Evolutionary conservation across 2,888 invertebrate genomes (phyloP), one percentile per base, ranked within the genome.

Genomic region (Lasioglossum figueresi): DNA sequence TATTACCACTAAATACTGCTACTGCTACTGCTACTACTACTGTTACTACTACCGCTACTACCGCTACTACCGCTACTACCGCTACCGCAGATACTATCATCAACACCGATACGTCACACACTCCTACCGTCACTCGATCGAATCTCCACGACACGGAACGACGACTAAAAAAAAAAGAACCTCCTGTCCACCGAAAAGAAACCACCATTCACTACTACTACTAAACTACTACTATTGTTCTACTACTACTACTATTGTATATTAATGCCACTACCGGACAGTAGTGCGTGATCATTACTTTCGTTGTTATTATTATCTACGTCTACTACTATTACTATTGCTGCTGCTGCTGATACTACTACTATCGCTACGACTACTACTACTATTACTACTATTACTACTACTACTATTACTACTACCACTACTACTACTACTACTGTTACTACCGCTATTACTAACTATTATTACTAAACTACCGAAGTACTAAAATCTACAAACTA

Each of bases 331-430:
- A 85, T 63, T 79, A 80, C 84, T 80, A 76, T n/a, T 79, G 66
- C 77, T 88, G 71, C 80, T 86, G 76, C 79, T 84, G 56, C 73
- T 79, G 75, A 70, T 83, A 76, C 56, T 89, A 83, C 78, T 45
- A 84, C 76, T 86, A 83, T 40, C 80, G 80, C 82, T 84, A 82
- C 59, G 68, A 78, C 77, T 83, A 83, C 76, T 86, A 83, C 66
- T 83, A 82, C 59, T 78, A 83, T 43, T 82, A 79, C 82, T 78
- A 76, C 23, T 79, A 68, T 70, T 87, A 74, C 79, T 86, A 78
- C 76, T 84, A 66, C 70, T 79, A 75, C 59, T 83, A 76, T 34
- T 88, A 83, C 73, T 78, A 77, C 72, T n/a, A 80, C 80, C 40
- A 82, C 63, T 76, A 74, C 78, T 75, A 70, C 79, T 81, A 87